Base-by-base conservation (phyloP, 2,888 invertebrate genomes). In the Strigamia maritima region DNA sequence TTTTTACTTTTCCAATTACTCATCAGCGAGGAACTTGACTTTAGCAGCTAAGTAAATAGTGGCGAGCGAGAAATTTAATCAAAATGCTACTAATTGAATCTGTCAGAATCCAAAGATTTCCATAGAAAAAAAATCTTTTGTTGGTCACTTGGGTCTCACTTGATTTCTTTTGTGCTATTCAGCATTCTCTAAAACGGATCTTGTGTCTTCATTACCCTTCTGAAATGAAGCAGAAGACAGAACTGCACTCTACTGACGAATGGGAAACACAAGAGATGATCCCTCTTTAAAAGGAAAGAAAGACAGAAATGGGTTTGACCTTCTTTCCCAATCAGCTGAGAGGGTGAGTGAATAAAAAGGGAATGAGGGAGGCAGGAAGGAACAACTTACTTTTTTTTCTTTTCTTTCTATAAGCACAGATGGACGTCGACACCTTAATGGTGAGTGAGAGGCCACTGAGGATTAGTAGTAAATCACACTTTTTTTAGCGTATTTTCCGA, bases 341-440 rank as follows among this genome's bases (percentile, higher is more conserved):
- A 44, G 44, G 44, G 44, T 65, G 60, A 12, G 60, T 65, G 60
- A 65, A 65, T 65, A 65, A 24, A 65, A 65, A 65, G 24, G 24
- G 24, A n/a, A n/a, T n/a, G n/a, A n/a, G n/a, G 19, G 24, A 65
- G 24, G 22, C 24, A 65, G 60, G 60, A 65, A 24, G 24, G 24
- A 65, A 65, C 22, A 65, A 24, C 22, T 22, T 22, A 24, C n/a
- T n/a, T 65, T 8, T 65, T 65, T 65, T 24, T 22, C 24, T 65
- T 24, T 6, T 24, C 22, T 24, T 19, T 65, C 22, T 7, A 24
- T 24, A 24, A 65, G 60, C 22, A 19, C 60, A 65, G 60, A 65
- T 65, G 60, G 60, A 65, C 60, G 60, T 65, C 24, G 60, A 19
- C 60, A 65, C 60, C 60, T 65, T 65, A 65, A 65, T 65, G 60